Base-by-base conservation (phyloP, 2,113 vertebrate species). In the Platysteira castanea region DNA sequence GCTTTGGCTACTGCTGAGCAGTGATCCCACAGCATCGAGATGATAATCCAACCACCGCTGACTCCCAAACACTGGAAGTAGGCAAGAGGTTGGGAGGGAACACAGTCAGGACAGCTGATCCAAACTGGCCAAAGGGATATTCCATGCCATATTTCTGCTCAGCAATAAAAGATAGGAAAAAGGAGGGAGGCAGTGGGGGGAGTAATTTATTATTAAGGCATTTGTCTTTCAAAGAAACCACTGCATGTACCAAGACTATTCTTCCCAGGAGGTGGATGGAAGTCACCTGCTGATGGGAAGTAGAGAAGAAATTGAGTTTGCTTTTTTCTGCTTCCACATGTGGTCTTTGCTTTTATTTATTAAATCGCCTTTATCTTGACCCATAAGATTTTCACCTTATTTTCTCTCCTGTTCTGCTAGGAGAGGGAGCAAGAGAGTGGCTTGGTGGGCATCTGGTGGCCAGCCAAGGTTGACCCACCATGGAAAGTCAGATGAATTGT, bases 131-230 rank as follows among this genome's bases (percentile, higher is more conserved):
- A 47, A 41, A 85, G 26, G 13, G 22, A 31, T 69, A 24, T 46
- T 68, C 17, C 11, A 13, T 31, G 41, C 2, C 11, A 10, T 54
- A 22, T 22, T 35, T 67, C 15, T 30, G 13, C n/a, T 76, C 24
- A 84, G 11, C 59, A 84, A 11, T 9, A 59, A 76, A 63, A 73
- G 4, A 22, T 9, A 26, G 9, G 22, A 46, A 8, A 61, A 73
- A 49, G 10, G 2, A 60, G 7, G 11, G 28, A 75, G 19, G 13
- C 0, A 1, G 7, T 14, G 4, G 2, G 8, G 1, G 3, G 3
- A 12, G 2, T 28, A 1, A 30, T 77, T 68, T 0, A 1, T 61
- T 84, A 27, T 59, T 46, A 59, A 81, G 8, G 7, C 7, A 31
- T 37, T 79, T 89, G 4, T 78, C 41, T 88, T 56, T 16, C 4